Base-by-base conservation (phyloP, 2,797 vertebrate species). In the Coregonus suidteri region DNA sequence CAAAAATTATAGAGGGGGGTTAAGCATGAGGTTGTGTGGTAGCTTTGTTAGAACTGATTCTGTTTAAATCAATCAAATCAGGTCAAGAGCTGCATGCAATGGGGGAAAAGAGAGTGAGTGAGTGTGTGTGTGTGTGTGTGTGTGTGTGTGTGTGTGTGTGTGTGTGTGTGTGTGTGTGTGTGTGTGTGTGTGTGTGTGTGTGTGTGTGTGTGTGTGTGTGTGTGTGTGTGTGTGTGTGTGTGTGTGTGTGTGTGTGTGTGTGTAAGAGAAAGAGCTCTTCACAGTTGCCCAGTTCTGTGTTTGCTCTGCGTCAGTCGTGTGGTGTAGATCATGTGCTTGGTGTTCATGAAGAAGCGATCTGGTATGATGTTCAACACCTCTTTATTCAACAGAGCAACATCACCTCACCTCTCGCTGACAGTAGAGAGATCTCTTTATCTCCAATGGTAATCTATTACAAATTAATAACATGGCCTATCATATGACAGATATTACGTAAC, bases 101-200 rank as follows among this genome's bases (percentile, higher is more conserved):
- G 71, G 9, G 37, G 41, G 3, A 47, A 47, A 47, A 11, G 9
- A 13, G 41, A 35, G 34, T 4, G 34, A 35, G 30, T 4, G 68
- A 16, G 68, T 47, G 16, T 20, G 14, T 47, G 34, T 41, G 67
- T 37, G 31, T 69, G 67, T 41, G 1, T 31, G 5, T 67, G n/a
- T 67, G 65, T 31, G 65, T 67, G 65, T 67, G 4, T 53, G 30
- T 35, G 30, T 14, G 65, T 34, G 65, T 31, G 4, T 14, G 9
- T 35, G 31, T 13, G 68, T 69, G 64, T 65, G 20, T 79, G 74
- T 79, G 75, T 78, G 75, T 82, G 71, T 77, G 75, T 69, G 75
- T 67, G 35, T 66, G 64, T 75, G 75, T 51, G 59, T 73, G 69
- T 73, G 67, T 34, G 59, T 78, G 73, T 74, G 75, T 76, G 69